Base-by-base conservation (phyloP, 2,113 vertebrate genomes). In the Haemorhous mexicanus region DNA sequence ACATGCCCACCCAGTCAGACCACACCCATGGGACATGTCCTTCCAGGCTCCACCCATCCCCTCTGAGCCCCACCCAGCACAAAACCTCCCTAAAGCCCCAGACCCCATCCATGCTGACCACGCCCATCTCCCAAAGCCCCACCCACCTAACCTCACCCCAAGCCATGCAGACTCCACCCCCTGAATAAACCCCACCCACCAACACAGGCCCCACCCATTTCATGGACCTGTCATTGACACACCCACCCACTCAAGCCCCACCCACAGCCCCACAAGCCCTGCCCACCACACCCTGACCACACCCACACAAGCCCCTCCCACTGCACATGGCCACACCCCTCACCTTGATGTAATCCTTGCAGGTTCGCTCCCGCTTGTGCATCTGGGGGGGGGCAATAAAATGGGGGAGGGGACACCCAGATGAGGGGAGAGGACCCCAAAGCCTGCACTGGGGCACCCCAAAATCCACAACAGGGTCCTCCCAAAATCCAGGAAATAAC, bases 311-410 rank as follows among this genome's bases (percentile, higher is more conserved):
- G 35, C 59, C 27, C 20, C 73, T 6, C 56, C 74, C 21, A 20
- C 8, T 11, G 6, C 1, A 3, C 2, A 3, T 2, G 21, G 7
- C 7, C 77, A 46, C 41, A 10, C 50, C 62, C 41, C 49, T 39
- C 43, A 69, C 79, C 79, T 82, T 82, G 35, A 82, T 82, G 64
- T 82, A 82, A 16, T 82, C 79, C 64, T 82, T 82, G n/a, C 78
- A 82, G n/a, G 78, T 82, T 58, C 79, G 53, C 35, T 82, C 79
- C 9, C 79, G 35, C 15, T 82, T 82, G 64, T 82, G 79, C 79
- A 82, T 82, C 79, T 82, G 64, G 22, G n/a, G 28, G 43, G 28
- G 9, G 28, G 7, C 6, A 16, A 46, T 2, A 6, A 30, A 24
- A 24, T 11, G 5, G 23, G 18, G 18, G 43, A 11, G 43, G 44